A percentile compares a stretch with the other conserved stretches of the same genome.
Evolutionary conservation across 2,113 vertebrate genomes (phyloP).

Genomic region (Neomonachus schauinslandi): DNA sequence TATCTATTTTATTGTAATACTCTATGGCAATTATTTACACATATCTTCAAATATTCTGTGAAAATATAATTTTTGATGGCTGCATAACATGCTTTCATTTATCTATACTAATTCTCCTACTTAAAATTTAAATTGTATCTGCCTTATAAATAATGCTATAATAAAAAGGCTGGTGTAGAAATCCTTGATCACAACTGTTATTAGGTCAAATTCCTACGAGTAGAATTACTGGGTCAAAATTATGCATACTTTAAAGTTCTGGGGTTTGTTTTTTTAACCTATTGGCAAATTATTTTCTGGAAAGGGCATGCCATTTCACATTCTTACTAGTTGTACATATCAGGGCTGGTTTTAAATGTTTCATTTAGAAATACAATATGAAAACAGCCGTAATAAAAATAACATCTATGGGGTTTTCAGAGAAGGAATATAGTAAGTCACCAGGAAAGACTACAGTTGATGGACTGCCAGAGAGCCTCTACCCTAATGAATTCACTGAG

Average conservation of each 20-base stretch:
- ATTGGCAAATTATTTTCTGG: not conserved
- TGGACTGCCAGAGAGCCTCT: not conserved
- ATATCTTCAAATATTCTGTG: not conserved
- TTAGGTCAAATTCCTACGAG: not conserved
- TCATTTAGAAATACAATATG: not conserved
- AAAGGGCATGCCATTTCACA: not conserved
- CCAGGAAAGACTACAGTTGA: not conserved
- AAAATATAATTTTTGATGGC: not conserved
- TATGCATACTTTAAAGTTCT: not conserved
- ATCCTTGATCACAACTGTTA: not conserved
- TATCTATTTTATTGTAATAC: not conserved
- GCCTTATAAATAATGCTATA: not conserved
- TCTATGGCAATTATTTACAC: not conserved
- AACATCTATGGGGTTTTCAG: not conserved
- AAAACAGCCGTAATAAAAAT: not conserved
- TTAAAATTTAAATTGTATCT: not conserved
- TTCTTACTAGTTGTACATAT: not conserved
- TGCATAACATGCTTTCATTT: not conserved
- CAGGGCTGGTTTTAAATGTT: not conserved
- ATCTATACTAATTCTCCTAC: not conserved
- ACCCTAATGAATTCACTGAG: not conserved
- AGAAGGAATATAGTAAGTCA: not conserved
- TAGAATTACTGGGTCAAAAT: not conserved
- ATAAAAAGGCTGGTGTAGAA: not conserved
- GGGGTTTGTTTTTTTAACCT: not conserved